These are phyloP conservation scores for Tolmerus cingulatus DNA, from an alignment of 2,888 invertebrate genomes.

Conservation along the genomic window DNA sequence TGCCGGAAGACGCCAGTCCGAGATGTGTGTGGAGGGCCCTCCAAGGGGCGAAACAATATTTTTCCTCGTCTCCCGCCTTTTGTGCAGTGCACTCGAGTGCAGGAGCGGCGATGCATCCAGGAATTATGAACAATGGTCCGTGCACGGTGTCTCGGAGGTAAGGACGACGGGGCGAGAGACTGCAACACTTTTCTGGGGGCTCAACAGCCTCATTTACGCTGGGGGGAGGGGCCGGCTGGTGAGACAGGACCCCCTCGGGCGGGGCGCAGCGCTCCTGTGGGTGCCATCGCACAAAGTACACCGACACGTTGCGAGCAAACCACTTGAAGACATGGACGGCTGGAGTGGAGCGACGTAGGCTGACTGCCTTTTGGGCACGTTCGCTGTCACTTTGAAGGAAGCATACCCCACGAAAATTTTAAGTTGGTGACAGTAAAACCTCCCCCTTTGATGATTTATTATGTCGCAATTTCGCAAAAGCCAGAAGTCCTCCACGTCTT, in stretches of 20 bases:
- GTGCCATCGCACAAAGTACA: conserved; percentile 19
- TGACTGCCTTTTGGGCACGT: conserved; percentile 39
- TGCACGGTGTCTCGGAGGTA: not conserved
- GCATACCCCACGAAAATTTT: conserved; percentile 15
- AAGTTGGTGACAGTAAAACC: conserved; percentile 34
- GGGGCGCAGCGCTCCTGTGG: not conserved
- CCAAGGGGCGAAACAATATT: conserved; percentile 35
- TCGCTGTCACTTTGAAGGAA: conserved; percentile 39
- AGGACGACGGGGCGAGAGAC: conserved; percentile 1
- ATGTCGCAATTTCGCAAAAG: conserved; percentile 5
- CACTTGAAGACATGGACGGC: conserved; percentile 7
- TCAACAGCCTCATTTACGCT: conserved; percentile 15
- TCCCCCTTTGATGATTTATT: conserved; percentile 36
- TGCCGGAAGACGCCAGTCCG: conserved; percentile 27
- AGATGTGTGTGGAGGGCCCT: conserved; percentile 9
- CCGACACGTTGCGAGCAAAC: not conserved
- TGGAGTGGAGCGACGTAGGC: conserved; percentile 5
- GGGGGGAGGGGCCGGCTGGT: not conserved
- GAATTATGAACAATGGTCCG: conserved; percentile 35
- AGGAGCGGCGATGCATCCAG: conserved; percentile 29
- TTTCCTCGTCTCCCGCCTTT: not conserved
- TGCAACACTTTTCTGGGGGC: conserved; percentile 20
- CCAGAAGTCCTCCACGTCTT: not conserved
- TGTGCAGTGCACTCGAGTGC: conserved; percentile 19
- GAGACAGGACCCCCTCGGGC: not conserved